Evolutionary conservation across 1,140 invertebrate genomes (phyloP).

Genomic region (Agrypnia vestita): DNA sequence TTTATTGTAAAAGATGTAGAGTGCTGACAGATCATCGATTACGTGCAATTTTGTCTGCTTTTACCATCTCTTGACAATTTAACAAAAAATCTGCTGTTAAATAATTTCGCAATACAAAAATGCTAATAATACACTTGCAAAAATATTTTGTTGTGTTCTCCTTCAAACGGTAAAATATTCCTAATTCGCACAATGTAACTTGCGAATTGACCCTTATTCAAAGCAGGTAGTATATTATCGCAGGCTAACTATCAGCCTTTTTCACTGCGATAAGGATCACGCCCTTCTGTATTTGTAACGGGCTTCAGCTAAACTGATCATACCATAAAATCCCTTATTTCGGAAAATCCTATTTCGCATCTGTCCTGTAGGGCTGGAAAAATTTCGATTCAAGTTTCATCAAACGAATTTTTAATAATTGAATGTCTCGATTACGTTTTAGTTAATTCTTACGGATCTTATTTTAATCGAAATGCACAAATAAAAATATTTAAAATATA

Average conservation of each 20-base stretch:
- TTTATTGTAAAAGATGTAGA: too few relatives aligned
- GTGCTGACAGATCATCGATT: too few relatives aligned
- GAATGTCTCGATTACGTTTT: not conserved
- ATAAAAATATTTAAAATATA: not conserved
- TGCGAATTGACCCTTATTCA: slow-evolving; percentile 10
- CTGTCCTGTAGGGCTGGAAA: not conserved
- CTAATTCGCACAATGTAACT: too few relatives aligned
- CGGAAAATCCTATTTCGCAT: not conserved
- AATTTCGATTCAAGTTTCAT: not conserved
- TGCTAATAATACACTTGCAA: too few relatives aligned
- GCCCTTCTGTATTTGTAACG: not conserved
- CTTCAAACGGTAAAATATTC: too few relatives aligned
- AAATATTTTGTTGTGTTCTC: too few relatives aligned
- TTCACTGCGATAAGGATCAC: slow-evolving; percentile 18
- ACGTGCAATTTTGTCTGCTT: too few relatives aligned
- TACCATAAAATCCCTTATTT: slow-evolving; percentile 1
- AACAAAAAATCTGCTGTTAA: too few relatives aligned
- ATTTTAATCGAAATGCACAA: too few relatives aligned
- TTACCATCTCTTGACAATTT: too few relatives aligned
- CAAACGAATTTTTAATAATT: not conserved
- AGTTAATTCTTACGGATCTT: too few relatives aligned
- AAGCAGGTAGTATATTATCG: slow-evolving; percentile 29
- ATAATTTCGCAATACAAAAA: too few relatives aligned
- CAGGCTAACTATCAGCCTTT: slow-evolving; percentile 4
- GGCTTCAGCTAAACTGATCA: not conserved